phyloP scores from a whole-genome alignment of 1,140 invertebrate species.

The Aphidius ervi region DNA sequence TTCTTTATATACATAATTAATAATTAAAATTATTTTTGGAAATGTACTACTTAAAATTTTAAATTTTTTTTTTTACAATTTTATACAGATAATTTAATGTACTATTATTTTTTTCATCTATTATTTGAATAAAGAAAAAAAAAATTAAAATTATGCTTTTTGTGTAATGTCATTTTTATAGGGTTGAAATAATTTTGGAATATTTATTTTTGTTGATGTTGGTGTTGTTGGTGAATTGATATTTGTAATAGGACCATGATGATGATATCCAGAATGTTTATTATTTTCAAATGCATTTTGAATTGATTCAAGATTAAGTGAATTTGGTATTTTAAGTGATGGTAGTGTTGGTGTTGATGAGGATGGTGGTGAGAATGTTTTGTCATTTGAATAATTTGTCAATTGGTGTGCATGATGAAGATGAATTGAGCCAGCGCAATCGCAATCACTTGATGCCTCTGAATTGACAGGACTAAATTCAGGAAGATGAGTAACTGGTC shows the following conservation, averaged over 20 bases:
- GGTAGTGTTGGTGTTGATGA: neutral
- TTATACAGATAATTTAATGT: neutral
- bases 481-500: slow-evolving; percentile 24
- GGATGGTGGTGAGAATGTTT: neutral
- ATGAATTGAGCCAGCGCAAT: slow-evolving; percentile 31
- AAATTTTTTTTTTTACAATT: too few relatives aligned
- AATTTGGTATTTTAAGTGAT: slow-evolving; percentile 22
- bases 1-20: too few relatives aligned
- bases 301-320: slow-evolving; percentile 25
- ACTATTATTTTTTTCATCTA: neutral
- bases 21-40: too few relatives aligned
- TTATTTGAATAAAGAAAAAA: neutral
- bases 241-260: slow-evolving; percentile 17
- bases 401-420: slow-evolving; percentile 19
- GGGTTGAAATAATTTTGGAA: slow-evolving; percentile 66
- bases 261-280: slow-evolving; percentile 24
- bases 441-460: slow-evolving; percentile 46
- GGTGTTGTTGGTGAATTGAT: slow-evolving; percentile 34
- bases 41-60: too few relatives aligned
- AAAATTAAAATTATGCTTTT: slow-evolving; percentile 29
- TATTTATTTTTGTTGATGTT: slow-evolving; percentile 47
- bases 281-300: slow-evolving; percentile 28
- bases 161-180: slow-evolving; percentile 61
- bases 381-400: slow-evolving; percentile 2
- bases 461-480: slow-evolving; percentile 42